Conservation (phyloP, 2,113 vertebrate species). For the Chaetodon trifascialis region DNA sequence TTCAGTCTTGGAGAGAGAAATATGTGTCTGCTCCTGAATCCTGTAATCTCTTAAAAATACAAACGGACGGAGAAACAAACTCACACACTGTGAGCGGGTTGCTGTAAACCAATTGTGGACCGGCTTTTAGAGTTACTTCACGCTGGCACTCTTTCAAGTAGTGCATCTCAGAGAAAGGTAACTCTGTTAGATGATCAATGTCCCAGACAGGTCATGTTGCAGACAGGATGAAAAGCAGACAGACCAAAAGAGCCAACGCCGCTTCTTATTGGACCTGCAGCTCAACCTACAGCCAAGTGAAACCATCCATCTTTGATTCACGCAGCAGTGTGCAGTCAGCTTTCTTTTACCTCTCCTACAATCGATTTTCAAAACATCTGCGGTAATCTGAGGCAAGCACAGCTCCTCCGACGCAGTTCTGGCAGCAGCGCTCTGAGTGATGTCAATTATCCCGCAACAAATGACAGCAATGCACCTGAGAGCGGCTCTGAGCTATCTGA, state of each 20-base stretch:
- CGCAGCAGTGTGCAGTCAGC: conserved; percentile 2
- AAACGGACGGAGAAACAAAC: neutral
- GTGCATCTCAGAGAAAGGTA: conserved; percentile 12
- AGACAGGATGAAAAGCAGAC: conserved; percentile 25
- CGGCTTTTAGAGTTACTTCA: conserved; percentile 7
- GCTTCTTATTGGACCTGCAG: conserved; percentile 13
- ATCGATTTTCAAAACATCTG: conserved; percentile 54
- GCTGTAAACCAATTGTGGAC: neutral
- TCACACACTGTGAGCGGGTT: neutral
- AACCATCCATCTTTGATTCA: conserved; percentile 23
- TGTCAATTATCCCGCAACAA: conserved; percentile 71
- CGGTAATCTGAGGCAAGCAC: conserved; percentile 55
- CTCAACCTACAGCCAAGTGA: neutral
- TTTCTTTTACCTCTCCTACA: conserved; percentile 11
- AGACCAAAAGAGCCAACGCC: neutral
- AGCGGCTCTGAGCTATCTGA: conserved; percentile 50
- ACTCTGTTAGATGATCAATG: conserved; percentile 13
- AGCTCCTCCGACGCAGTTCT: conserved; percentile 24
- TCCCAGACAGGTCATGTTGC: conserved; percentile 26
- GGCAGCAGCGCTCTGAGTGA: conserved; percentile 48
- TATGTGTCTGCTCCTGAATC: neutral
- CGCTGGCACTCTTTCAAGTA: conserved; percentile 4
- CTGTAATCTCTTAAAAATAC: neutral
- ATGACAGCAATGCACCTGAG: conserved; percentile 68
- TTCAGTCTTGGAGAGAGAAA: neutral